Conservation (phyloP, 2,797 vertebrate genomes). For the Propithecus deckenii region DNA sequence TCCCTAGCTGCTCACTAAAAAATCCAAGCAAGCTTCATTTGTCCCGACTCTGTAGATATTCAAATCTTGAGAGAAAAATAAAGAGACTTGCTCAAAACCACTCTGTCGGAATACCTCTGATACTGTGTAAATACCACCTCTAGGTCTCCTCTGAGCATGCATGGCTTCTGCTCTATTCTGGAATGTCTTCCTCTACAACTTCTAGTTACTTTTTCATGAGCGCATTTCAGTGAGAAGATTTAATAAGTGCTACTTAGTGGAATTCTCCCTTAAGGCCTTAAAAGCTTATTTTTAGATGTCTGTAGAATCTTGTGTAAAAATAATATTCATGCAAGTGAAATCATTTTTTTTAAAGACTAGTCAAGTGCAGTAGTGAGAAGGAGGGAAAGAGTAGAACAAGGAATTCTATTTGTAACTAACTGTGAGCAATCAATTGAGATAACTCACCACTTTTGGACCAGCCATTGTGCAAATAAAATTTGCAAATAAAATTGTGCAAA, state of each 20-base stretch:
- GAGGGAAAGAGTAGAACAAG: neutral
- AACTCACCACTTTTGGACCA: neutral
- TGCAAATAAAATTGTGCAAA: neutral
- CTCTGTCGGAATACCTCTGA: neutral
- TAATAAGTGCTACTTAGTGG: neutral
- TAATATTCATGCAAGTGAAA: neutral
- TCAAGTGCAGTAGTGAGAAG: neutral
- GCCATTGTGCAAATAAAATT: neutral
- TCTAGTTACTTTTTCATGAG: conserved; percentile 28
- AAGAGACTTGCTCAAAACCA: neutral
- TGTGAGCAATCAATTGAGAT: neutral
- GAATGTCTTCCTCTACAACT: neutral
- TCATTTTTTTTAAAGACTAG: neutral
- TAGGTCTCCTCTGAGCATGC: neutral
- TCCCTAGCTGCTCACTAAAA: neutral
- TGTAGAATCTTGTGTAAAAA: neutral
- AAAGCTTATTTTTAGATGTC: neutral
- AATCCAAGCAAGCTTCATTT: neutral
- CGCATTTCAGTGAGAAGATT: neutral
- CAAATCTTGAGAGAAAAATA: neutral
- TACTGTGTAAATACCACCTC: neutral
- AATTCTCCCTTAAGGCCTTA: neutral
- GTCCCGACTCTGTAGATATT: neutral
- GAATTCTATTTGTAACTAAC: neutral
- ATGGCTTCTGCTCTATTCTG: neutral